A percentile compares a stretch with the other conserved stretches of the same genome.
These are phyloP conservation scores for Acanthoscelides obtectus DNA, from an alignment of 2,888 invertebrate genomes.

Conservation along the genomic window DNA sequence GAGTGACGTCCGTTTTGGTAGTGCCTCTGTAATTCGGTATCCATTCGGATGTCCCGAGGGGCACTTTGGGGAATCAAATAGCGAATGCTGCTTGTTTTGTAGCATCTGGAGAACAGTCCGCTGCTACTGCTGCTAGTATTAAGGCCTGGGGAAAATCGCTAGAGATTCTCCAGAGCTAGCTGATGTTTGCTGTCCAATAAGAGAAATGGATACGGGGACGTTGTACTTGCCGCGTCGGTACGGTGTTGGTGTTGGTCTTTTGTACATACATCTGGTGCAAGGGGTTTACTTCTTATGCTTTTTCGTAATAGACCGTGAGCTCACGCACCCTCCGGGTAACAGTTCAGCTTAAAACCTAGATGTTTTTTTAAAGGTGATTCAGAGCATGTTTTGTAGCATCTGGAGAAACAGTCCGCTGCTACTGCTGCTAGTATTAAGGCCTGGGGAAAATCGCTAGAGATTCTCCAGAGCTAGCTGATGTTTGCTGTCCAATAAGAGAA, in stretches of 20 bases:
- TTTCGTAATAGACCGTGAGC: too few species aligned
- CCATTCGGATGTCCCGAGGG: background rate
- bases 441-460: background rate
- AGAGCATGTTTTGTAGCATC: background rate
- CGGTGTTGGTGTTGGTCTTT: background rate
- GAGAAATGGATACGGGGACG: background rate
- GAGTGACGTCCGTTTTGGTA: background rate
- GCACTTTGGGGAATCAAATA: background rate
- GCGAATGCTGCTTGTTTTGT: background rate
- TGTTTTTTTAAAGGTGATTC: too few species aligned
- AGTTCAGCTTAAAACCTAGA: too few species aligned
- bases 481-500: background rate
- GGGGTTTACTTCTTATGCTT: background rate
- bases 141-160: background rate
- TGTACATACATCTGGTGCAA: background rate
- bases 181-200: background rate
- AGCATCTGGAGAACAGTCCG: background rate
- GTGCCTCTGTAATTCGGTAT: background rate
- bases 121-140: too few species aligned
- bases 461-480: background rate
- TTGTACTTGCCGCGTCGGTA: background rate
- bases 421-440: background rate
- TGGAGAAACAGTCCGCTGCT: background rate
- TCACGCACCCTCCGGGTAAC: too few species aligned
- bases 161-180: background rate